Conservation (phyloP, 2,113 vertebrate genomes). For the Grantiella picta region DNA sequence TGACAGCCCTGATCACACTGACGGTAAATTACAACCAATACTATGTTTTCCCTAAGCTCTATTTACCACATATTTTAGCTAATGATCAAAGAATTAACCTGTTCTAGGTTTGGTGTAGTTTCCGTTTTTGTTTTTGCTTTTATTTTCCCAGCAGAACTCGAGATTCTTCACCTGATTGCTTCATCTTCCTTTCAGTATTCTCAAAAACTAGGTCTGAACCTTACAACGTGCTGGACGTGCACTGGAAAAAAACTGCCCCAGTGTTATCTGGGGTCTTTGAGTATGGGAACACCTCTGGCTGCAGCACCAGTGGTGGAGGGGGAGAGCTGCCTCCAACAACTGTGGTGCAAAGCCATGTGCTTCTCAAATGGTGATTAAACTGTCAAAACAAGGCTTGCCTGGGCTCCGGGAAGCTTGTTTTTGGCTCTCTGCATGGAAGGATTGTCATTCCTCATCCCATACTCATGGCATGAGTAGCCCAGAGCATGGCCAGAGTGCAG, state of each 20-base stretch:
- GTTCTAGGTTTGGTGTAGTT: background rate
- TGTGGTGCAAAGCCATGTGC: background rate
- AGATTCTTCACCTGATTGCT: background rate
- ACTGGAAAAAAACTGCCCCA: background rate
- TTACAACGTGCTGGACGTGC: background rate
- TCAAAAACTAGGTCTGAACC: background rate
- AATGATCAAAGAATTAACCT: background rate
- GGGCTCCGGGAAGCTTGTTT: background rate
- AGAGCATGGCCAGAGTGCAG: background rate
- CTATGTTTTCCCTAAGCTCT: background rate
- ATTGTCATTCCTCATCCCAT: background rate
- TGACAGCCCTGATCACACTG: background rate
- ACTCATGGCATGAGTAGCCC: accelerated
- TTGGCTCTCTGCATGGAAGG: background rate
- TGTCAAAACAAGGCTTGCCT: background rate
- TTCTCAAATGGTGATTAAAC: background rate
- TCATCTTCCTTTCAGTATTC: background rate
- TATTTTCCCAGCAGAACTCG: background rate
- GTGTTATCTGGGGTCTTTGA: background rate
- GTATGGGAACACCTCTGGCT: background rate
- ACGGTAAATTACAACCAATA: background rate
- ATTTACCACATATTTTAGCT: background rate
- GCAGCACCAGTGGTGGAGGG: background rate
- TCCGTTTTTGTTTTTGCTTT: background rate
- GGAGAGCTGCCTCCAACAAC: background rate